Evolutionary conservation across 2,888 invertebrate genomes (phyloP).

Genomic region (Lithophane ornitopus): DNA sequence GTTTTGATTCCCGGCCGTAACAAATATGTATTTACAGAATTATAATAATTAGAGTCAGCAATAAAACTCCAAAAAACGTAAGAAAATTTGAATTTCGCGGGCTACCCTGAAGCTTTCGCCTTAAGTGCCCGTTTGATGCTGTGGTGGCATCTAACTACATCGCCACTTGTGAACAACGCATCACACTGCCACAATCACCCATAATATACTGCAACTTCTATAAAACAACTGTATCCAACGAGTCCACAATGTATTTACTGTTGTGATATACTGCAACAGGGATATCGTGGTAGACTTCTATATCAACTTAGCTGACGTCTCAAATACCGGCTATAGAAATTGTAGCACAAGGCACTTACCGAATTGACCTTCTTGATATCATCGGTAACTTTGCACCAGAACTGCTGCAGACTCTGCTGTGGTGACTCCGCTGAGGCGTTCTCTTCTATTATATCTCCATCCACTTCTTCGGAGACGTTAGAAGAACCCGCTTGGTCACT

Average conservation of each 20-base stretch:
- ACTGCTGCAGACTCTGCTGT: conserved; percentile 92
- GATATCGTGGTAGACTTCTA: neutral
- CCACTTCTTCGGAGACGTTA: conserved; percentile 77
- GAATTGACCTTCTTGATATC: conserved; percentile 94
- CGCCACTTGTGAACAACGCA: no score
- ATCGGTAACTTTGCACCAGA: conserved; percentile 95
- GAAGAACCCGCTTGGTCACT: conserved; percentile 83
- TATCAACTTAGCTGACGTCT: neutral
- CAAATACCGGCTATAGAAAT: neutral
- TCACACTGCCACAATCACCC: no score
- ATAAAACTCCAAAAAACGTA: no score
- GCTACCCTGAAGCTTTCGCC: no score
- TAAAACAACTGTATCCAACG: neutral
- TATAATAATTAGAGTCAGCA: no score
- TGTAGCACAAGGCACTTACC: conserved; percentile 85
- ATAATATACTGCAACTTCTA: neutral
- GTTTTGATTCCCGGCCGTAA: no score
- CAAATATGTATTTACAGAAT: no score
- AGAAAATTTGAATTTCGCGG: no score
- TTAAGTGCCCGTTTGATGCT: no score
- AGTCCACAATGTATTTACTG: neutral
- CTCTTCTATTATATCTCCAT: conserved; percentile 89
- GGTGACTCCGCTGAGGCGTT: conserved; percentile 80
- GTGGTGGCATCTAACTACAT: no score
- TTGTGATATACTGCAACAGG: neutral